Evolutionary conservation across 2,113 vertebrate genomes (phyloP).

Genomic region (Lamprotornis superbus): DNA sequence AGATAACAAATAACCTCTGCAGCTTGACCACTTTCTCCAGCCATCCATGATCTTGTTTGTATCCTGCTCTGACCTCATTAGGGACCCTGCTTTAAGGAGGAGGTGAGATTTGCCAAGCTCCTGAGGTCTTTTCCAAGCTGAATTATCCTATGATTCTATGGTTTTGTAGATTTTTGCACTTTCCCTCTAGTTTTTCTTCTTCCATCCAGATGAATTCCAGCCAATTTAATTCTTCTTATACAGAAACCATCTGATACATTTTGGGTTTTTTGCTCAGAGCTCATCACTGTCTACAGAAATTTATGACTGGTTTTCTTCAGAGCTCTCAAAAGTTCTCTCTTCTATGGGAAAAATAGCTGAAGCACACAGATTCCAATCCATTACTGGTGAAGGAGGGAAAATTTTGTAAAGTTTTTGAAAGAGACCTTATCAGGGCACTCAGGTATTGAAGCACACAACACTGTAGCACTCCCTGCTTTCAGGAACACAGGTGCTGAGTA

Average conservation of each 20-base stretch:
- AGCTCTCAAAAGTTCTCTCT: background rate
- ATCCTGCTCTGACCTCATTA: background rate
- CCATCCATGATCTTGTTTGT: background rate
- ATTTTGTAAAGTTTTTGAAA: background rate
- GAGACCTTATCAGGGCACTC: background rate
- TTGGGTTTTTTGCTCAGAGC: background rate
- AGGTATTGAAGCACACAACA: background rate
- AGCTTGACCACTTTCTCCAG: background rate
- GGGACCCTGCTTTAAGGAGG: background rate
- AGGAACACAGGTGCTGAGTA: background rate
- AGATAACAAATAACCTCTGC: background rate
- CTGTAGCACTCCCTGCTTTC: background rate
- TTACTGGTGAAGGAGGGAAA: background rate
- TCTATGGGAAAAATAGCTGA: background rate
- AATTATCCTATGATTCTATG: background rate
- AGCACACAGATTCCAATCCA: background rate
- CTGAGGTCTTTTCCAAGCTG: background rate
- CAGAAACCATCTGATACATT: background rate
- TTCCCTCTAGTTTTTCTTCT: background rate
- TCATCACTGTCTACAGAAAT: background rate
- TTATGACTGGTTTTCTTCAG: background rate
- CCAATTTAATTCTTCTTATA: background rate
- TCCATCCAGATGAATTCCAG: background rate
- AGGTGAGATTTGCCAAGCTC: background rate
- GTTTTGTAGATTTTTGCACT: background rate